These are phyloP conservation scores for Sitta europaea DNA, from an alignment of 2,113 vertebrate genomes.

Conservation along the genomic window DNA sequence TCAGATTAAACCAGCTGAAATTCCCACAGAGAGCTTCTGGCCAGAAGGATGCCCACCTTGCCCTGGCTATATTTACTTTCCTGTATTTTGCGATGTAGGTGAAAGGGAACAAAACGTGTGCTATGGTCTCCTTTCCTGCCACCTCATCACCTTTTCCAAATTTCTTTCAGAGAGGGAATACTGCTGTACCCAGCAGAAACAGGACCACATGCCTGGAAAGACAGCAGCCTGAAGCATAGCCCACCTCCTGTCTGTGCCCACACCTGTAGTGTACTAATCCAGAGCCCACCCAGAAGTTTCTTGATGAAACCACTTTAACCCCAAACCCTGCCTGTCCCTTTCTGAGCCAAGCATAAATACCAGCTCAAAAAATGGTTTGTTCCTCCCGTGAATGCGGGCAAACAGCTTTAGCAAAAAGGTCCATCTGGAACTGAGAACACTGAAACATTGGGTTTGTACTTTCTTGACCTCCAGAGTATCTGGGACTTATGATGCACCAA, in stretches of 20 bases:
- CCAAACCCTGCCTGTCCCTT: not conserved
- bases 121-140: not conserved
- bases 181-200: not conserved
- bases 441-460: not conserved
- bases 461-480: not conserved
- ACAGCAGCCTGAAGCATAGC: not conserved
- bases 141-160: not conserved
- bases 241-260: not conserved
- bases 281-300: not conserved
- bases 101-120: not conserved
- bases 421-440: not conserved
- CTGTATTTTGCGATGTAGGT: not conserved
- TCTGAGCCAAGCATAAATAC: not conserved
- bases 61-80: not conserved
- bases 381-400: rapidly evolving
- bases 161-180: not conserved
- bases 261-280: not conserved
- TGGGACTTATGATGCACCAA: not conserved
- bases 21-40: not conserved
- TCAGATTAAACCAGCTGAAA: not conserved
- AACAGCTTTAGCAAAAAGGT: not conserved
- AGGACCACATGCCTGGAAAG: not conserved
- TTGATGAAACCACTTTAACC: not conserved
- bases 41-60: not conserved
- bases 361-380: not conserved